These are phyloP conservation scores for Ophion ellenae DNA, from an alignment of 2,888 invertebrate genomes.

Conservation along the genomic window DNA sequence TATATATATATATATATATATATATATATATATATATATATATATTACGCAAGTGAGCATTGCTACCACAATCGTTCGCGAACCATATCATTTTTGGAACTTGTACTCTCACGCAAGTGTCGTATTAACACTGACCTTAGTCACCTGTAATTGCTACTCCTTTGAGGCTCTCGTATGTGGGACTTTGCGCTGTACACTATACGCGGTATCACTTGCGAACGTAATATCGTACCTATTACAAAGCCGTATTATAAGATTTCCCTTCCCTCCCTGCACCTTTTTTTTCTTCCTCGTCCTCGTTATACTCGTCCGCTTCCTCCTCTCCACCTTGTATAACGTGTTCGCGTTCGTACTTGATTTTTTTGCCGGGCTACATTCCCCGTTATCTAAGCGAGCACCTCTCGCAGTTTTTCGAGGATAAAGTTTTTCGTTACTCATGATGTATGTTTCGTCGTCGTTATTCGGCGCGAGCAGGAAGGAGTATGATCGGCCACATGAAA, in stretches of 20 bases:
- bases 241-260: conserved; percentile 59
- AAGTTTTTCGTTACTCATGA: not conserved
- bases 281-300: conserved; percentile 54
- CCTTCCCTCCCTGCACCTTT: conserved; percentile 51
- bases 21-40: conserved; percentile 23
- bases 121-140: conserved; percentile 83
- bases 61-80: conserved; percentile 67
- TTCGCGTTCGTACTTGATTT: conserved; percentile 46
- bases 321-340: conserved; percentile 43
- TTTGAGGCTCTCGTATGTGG: conserved; percentile 54
- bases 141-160: conserved; percentile 82
- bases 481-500: not conserved
- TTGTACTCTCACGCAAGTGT: conserved; percentile 81
- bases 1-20: conserved; percentile 12
- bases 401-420: not conserved
- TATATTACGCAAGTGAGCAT: conserved; percentile 65
- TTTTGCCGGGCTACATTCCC: conserved; percentile 16
- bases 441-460: not conserved
- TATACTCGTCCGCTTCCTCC: not conserved
- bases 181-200: conserved; percentile 50
- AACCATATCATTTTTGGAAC: conserved; percentile 83
- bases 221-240: conserved; percentile 70
- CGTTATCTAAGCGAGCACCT: conserved; percentile 47
- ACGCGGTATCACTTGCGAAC: conserved; percentile 61
- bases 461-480: too few relatives aligned